Percentiles rank a stretch among this genome's conserved stretches.
Conservation (phyloP, 2,113 vertebrate species). For the Archocentrus centrarchus region DNA sequence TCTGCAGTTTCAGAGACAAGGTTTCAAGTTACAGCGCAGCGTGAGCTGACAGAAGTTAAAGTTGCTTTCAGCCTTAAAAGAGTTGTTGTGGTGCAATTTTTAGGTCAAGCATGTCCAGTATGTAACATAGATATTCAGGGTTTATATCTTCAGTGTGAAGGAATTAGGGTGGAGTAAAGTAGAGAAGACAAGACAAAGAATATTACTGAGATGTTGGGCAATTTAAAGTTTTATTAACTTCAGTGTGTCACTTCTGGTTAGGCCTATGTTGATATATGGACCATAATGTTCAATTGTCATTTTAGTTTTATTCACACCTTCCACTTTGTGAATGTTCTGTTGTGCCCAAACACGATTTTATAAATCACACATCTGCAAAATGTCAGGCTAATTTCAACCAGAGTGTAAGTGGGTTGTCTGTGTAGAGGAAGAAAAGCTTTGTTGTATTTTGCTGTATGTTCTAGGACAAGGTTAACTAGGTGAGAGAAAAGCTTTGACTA, state of each 20-base stretch:
- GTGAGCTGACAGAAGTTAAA: background rate
- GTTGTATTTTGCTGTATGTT: background rate
- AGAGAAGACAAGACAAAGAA: background rate
- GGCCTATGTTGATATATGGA: slow-evolving; percentile 24
- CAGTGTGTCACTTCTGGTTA: background rate
- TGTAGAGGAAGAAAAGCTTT: background rate
- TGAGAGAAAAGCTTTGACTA: background rate
- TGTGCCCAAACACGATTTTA: background rate
- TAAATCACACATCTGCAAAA: background rate
- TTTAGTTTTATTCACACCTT: background rate
- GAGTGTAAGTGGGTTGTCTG: background rate
- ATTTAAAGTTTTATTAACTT: background rate
- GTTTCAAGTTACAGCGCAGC: background rate
- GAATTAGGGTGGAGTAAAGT: background rate
- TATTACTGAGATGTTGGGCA: background rate
- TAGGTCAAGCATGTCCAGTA: background rate
- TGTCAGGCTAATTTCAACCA: background rate
- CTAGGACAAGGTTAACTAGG: background rate
- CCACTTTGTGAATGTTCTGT: background rate
- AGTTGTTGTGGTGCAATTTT: background rate
- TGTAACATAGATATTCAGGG: background rate
- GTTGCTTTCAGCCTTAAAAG: background rate
- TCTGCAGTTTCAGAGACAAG: background rate
- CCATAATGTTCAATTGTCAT: slow-evolving; percentile 25
- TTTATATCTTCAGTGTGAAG: background rate